These are phyloP conservation scores for Adelognathus sp. DNA, from an alignment of 2,888 invertebrate species.

Conservation along the genomic window DNA sequence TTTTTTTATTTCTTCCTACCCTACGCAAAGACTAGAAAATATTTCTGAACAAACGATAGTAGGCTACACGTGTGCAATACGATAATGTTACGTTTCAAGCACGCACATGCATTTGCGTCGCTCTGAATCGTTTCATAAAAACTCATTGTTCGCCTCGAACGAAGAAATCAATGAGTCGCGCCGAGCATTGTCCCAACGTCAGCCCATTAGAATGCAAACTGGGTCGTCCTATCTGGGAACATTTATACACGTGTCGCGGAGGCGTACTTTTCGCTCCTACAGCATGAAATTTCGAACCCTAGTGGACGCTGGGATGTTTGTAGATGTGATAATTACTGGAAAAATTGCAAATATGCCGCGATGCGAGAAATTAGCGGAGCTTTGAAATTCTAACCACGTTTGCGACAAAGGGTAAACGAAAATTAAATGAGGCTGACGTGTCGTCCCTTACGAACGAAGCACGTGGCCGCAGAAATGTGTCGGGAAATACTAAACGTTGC, in stretches of 20 bases:
- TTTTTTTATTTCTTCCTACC: background rate
- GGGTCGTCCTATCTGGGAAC: constrained; percentile 56
- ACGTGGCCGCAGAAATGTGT: no score
- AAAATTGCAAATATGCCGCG: constrained; percentile 3
- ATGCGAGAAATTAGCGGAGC: background rate
- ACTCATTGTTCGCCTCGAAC: background rate
- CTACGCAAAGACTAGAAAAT: background rate
- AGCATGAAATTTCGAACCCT: background rate
- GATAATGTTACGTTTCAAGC: constrained; percentile 23
- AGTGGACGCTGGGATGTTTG: background rate
- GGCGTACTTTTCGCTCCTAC: constrained; percentile 2
- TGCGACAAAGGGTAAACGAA: background rate
- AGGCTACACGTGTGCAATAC: background rate
- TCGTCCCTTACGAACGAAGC: no score
- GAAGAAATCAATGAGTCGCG: constrained; percentile 56
- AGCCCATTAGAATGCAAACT: constrained; percentile 58
- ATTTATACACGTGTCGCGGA: constrained; percentile 15
- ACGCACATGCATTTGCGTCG: constrained; percentile 2
- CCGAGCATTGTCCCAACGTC: constrained; percentile 53
- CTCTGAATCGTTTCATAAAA: constrained; percentile 32
- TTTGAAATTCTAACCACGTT: background rate
- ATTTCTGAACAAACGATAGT: background rate
- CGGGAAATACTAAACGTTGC: no score
- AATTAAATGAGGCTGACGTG: no score
- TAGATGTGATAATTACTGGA: background rate